A percentile compares a stretch with the other conserved stretches of the same genome.
These are phyloP conservation scores for Drosophila koepferae DNA, from an alignment of 2,888 invertebrate genomes.

Conservation along the genomic window DNA sequence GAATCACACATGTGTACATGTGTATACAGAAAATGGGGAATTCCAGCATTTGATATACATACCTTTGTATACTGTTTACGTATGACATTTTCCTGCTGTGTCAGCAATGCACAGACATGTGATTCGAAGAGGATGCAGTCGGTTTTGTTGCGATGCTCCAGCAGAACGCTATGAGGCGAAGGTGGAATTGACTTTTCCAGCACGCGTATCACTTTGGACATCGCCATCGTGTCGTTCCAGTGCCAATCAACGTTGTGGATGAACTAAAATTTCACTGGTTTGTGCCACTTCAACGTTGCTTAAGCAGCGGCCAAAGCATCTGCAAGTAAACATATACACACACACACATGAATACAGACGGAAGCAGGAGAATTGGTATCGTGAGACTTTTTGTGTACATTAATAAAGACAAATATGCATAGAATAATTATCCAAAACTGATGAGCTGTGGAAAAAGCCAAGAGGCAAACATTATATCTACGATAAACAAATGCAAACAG, in stretches of 20 bases:
- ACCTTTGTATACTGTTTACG: constrained; percentile 96
- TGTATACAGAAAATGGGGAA: neutral
- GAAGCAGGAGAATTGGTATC: constrained; percentile 16
- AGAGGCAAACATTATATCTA: constrained; percentile 44
- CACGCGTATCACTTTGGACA: constrained; percentile 96
- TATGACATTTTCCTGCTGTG: constrained; percentile 93
- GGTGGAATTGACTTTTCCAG: constrained; percentile 94
- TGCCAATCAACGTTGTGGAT: constrained; percentile 17
- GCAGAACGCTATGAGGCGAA: constrained; percentile 94
- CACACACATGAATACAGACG: neutral
- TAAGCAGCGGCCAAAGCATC: constrained; percentile 58
- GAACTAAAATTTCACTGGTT: constrained; percentile 39
- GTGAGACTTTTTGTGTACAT: constrained; percentile 7
- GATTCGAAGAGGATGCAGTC: constrained; percentile 96
- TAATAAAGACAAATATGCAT: constrained; percentile 24
- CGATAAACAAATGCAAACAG: constrained; percentile 46
- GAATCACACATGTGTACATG: neutral
- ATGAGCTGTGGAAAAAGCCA: constrained; percentile 15
- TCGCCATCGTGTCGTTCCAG: constrained; percentile 89
- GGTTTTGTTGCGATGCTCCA: constrained; percentile 95
- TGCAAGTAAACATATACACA: constrained; percentile 40
- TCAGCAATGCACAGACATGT: constrained; percentile 91
- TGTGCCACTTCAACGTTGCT: constrained; percentile 44
- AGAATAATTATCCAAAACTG: constrained; percentile 29
- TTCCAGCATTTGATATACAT: neutral